phyloP scores from a whole-genome alignment of 2,888 invertebrate species.

The Zaprionus obscuricornis region DNA sequence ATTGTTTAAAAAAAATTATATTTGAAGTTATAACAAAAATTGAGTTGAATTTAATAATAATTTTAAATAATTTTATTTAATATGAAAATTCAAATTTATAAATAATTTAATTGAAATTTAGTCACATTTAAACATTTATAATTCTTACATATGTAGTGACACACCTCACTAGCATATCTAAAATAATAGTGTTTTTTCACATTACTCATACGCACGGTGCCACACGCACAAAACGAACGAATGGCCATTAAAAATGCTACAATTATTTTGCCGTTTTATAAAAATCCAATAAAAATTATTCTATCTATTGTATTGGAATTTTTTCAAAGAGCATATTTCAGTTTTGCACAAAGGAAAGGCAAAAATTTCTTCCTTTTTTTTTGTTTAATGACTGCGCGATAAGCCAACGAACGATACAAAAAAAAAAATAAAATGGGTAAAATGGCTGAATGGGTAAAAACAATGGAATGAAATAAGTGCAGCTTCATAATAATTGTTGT shows the following conservation, averaged over 20 bases:
- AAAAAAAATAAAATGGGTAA: not conserved
- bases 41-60: too few species aligned
- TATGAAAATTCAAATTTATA: too few species aligned
- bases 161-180: constrained; percentile 1
- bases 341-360: constrained; percentile 42
- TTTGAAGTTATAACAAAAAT: too few species aligned
- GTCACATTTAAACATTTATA: too few species aligned
- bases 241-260: constrained; percentile 24
- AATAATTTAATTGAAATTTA: too few species aligned
- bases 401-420: constrained; percentile 36
- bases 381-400: constrained; percentile 56
- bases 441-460: not conserved
- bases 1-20: too few species aligned
- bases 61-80: too few species aligned
- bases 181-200: not conserved
- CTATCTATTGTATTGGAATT: constrained; percentile 17
- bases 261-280: constrained; percentile 50
- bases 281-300: constrained; percentile 37
- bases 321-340: constrained; percentile 33
- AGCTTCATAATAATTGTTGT: constrained; percentile 45
- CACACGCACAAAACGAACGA: constrained; percentile 11
- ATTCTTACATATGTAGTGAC: too few species aligned
- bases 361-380: constrained; percentile 32
- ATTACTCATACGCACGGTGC: constrained; percentile 29
- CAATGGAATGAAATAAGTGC: constrained; percentile 26